Conservation (phyloP, 2,797 vertebrate genomes). For the Gambusia yucatana region DNA sequence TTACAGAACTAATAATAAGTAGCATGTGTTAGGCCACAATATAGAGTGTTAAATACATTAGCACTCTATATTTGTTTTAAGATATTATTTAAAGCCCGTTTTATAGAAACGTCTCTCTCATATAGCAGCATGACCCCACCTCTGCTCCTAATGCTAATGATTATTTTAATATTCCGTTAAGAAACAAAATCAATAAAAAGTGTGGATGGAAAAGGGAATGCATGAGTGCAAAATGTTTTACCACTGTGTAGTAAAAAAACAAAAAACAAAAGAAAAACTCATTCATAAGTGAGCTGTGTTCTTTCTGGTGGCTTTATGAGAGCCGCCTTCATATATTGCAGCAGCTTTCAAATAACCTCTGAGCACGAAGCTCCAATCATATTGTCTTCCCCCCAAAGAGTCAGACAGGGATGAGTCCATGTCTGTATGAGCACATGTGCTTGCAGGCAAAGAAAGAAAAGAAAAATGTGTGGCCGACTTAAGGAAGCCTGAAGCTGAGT, state of each 20-base stretch:
- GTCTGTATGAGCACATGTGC: slow-evolving; percentile 5
- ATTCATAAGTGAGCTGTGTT: slow-evolving; percentile 13
- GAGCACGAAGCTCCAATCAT: slow-evolving; percentile 14
- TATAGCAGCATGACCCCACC: not conserved
- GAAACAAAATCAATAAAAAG: not conserved
- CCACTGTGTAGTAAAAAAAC: slow-evolving; percentile 8
- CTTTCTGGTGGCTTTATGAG: slow-evolving; percentile 10
- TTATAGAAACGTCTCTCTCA: not conserved
- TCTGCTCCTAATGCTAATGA: not conserved
- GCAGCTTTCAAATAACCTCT: slow-evolving; percentile 45
- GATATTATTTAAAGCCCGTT: not conserved
- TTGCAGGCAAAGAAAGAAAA: slow-evolving; percentile 5
- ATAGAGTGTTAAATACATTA: not conserved
- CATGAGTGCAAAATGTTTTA: not conserved
- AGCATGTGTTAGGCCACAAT: not conserved
- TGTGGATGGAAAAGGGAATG: not conserved
- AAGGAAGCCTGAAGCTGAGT: slow-evolving; percentile 15
- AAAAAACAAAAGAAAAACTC: not conserved
- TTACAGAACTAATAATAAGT: not conserved
- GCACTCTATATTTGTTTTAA: not conserved
- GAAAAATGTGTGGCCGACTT: slow-evolving; percentile 23
- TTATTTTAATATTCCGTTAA: not conserved
- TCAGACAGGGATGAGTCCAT: slow-evolving; percentile 20
- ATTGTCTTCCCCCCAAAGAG: slow-evolving; percentile 29
- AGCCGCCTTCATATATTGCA: slow-evolving; percentile 32